phyloP scores from a whole-genome alignment of 2,113 vertebrate genomes.

The Antechinus stuartii region DNA sequence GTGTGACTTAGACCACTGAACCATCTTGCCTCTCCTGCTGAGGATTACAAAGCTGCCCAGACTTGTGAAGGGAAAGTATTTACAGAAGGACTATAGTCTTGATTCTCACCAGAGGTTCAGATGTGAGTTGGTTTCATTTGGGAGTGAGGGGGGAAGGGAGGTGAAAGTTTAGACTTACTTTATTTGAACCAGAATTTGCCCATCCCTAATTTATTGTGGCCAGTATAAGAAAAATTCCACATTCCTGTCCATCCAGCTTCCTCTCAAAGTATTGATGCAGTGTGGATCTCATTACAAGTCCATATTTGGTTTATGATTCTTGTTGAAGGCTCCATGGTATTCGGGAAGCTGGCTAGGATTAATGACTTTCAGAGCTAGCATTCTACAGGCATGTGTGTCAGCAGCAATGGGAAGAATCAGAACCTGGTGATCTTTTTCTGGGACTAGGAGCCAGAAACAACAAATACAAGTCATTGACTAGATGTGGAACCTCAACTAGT shows the following conservation, averaged over 20 bases:
- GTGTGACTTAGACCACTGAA: not conserved
- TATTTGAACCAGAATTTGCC: constrained; percentile 69
- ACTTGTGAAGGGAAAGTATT: not conserved
- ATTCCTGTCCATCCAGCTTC: not conserved
- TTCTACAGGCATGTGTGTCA: not conserved
- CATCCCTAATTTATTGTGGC: constrained; percentile 55
- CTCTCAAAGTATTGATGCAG: not conserved
- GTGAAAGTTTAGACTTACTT: constrained; percentile 26
- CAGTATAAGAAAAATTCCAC: constrained; percentile 48
- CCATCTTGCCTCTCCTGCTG: not conserved
- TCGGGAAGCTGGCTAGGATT: not conserved
- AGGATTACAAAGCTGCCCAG: not conserved
- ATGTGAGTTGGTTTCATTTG: not conserved
- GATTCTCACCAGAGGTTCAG: not conserved
- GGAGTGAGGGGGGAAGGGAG: constrained; percentile 11
- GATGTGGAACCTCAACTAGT: not conserved
- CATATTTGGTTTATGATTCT: constrained; percentile 29
- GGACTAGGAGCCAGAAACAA: not conserved
- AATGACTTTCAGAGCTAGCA: not conserved
- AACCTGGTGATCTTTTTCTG: not conserved
- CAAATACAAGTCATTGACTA: not conserved
- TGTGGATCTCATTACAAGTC: constrained; percentile 38
- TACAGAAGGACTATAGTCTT: not conserved
- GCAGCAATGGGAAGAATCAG: not conserved
- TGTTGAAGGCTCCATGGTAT: not conserved